A percentile compares a stretch with the other conserved stretches of the same genome.
Evolutionary conservation across 2,888 invertebrate species (phyloP).

Genomic region (Sussaba pulchella): DNA sequence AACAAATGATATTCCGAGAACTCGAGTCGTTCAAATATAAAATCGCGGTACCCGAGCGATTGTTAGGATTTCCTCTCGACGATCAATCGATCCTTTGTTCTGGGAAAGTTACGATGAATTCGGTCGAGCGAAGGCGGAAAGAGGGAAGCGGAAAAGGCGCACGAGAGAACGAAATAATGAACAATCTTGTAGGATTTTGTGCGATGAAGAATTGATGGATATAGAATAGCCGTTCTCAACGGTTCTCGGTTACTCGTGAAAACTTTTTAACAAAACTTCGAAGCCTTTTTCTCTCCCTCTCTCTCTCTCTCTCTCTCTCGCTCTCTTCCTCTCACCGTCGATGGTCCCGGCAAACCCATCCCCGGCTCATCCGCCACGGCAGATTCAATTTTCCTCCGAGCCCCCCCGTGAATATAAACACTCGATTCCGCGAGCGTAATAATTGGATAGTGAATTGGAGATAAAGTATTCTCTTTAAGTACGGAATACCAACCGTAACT

Average conservation of each 20-base stretch:
- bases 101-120: slow-evolving; percentile 34
- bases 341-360: slow-evolving; percentile 6
- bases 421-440: slow-evolving; percentile 55
- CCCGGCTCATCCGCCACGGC: slow-evolving; percentile 17
- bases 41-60: no score
- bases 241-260: slow-evolving; percentile 29
- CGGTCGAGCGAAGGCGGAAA: slow-evolving; percentile 2
- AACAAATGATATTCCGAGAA: no score
- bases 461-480: slow-evolving; percentile 54
- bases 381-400: slow-evolving; percentile 62
- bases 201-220: slow-evolving; percentile 51
- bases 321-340: slow-evolving; percentile 1
- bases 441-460: slow-evolving; percentile 61
- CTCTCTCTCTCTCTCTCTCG: slow-evolving; percentile 6
- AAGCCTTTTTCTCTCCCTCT: no score
- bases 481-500: slow-evolving; percentile 23
- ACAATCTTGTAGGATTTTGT: slow-evolving; percentile 63
- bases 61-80: slow-evolving; percentile 19
- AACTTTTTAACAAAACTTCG: slow-evolving; percentile 61
- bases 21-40: no score
- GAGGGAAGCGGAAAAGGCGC: slow-evolving; percentile 8
- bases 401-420: slow-evolving; percentile 48
- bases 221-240: slow-evolving; percentile 16
- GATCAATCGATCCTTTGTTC: slow-evolving; percentile 55
- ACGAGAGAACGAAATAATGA: slow-evolving; percentile 60